These are phyloP conservation scores for Amblyopsis hoosieri DNA, from an alignment of 2,797 vertebrate species.

Conservation along the genomic window DNA sequence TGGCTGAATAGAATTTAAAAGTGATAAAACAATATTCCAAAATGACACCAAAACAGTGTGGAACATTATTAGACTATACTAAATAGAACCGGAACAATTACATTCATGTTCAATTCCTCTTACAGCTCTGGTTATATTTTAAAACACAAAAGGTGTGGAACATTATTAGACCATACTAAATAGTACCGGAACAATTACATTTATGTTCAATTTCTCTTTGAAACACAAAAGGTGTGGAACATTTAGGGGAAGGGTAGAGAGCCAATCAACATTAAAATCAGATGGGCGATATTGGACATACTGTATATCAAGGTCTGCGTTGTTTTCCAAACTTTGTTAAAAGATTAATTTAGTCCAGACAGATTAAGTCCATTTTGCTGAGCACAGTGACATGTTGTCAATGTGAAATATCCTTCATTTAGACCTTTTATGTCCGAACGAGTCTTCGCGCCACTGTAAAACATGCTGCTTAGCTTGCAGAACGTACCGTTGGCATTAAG, in stretches of 20 bases:
- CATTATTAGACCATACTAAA: no score
- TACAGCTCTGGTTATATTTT: no score
- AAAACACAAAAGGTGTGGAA: constrained; percentile 3
- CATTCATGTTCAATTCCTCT: no score
- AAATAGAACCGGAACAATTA: no score
- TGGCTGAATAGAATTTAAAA: constrained; percentile 63
- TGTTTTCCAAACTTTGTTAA: no score
- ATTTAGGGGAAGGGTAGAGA: no score
- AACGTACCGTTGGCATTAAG: constrained; percentile 54
- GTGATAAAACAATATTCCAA: constrained; percentile 43
- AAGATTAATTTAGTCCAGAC: constrained; percentile 25
- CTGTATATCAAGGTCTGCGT: no score
- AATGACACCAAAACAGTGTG: not conserved
- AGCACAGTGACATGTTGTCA: constrained; percentile 64
- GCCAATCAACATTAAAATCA: no score
- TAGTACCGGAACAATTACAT: no score
- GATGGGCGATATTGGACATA: no score
- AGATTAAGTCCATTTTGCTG: constrained; percentile 63
- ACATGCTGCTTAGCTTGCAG: constrained; percentile 66
- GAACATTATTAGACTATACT: not conserved
- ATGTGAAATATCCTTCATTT: constrained; percentile 67
- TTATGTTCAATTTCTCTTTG: not conserved
- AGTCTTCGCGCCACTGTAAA: constrained; percentile 52
- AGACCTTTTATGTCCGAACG: constrained; percentile 45
- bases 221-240: not conserved